These are phyloP conservation scores for Xyrauchen texanus DNA, from an alignment of 2,113 vertebrate genomes.

Conservation along the genomic window DNA sequence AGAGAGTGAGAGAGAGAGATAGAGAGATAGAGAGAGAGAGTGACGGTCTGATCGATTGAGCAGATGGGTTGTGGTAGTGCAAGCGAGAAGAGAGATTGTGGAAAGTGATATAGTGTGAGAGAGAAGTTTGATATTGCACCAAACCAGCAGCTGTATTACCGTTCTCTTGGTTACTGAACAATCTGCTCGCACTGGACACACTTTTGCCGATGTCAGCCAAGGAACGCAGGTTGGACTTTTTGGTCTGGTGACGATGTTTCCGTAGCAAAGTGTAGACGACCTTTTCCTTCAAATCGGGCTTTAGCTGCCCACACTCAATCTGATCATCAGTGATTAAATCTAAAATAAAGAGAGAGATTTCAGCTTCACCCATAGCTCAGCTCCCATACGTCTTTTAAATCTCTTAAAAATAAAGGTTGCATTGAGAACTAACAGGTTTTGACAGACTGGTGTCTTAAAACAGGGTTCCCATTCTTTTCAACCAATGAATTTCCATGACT, in stretches of 20 bases:
- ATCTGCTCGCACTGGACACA: conserved; percentile 96
- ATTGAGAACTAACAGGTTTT: too few species aligned
- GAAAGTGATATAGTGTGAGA: conserved; percentile 7
- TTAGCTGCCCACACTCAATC: conserved; percentile 87
- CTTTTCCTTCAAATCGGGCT: conserved; percentile 89
- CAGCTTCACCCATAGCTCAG: too few species aligned
- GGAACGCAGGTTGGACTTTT: conserved; percentile 98
- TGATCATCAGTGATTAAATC: conserved; percentile 91
- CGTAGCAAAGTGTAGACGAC: conserved; percentile 91
- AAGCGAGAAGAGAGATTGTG: not conserved
- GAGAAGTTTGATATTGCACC: not conserved
- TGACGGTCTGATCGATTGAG: not conserved
- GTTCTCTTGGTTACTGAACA: conserved; percentile 93
- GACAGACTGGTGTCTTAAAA: too few species aligned
- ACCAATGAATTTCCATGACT: too few species aligned
- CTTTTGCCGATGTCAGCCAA: conserved; percentile 97
- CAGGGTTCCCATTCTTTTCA: too few species aligned
- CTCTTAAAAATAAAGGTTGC: not conserved
- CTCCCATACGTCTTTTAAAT: too few species aligned
- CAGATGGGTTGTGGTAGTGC: conserved; percentile 9
- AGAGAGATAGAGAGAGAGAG: too few species aligned
- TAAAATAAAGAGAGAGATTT: conserved; percentile 56
- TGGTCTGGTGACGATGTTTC: conserved; percentile 96
- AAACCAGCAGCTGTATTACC: conserved; percentile 67
- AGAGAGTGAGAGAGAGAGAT: too few species aligned